These are phyloP conservation scores for Drosophila prolongata DNA, from an alignment of 2,888 invertebrate genomes.

Conservation along the genomic window DNA sequence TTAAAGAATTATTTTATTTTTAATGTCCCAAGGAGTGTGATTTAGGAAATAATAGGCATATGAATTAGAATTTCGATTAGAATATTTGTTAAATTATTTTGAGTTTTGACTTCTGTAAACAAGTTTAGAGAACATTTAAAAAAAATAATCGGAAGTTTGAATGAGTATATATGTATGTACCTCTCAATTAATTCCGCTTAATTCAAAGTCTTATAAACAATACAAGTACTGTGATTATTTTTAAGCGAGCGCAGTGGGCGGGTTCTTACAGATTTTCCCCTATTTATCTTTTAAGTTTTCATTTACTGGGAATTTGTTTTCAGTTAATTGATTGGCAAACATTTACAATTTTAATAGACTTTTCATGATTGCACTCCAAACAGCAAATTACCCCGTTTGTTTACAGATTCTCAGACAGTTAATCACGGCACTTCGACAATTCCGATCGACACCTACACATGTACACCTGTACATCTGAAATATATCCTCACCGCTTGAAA, in stretches of 20 bases:
- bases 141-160: too few relatives aligned
- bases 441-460: slow-evolving; percentile 8
- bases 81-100: too few relatives aligned
- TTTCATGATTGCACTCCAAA: slow-evolving; percentile 19
- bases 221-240: neutral
- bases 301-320: neutral
- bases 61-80: too few relatives aligned
- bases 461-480: slow-evolving; percentile 4
- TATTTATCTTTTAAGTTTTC: neutral
- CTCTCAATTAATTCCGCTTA: too few relatives aligned
- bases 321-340: slow-evolving; percentile 20
- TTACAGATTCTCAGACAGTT: slow-evolving; percentile 33
- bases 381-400: slow-evolving; percentile 26
- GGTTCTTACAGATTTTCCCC: neutral
- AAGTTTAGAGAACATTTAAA: too few relatives aligned
- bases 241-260: neutral
- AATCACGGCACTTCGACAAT: slow-evolving; percentile 22
- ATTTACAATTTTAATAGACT: slow-evolving; percentile 26
- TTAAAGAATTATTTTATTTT: too few relatives aligned
- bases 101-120: too few relatives aligned
- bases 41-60: too few relatives aligned
- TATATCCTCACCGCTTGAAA: slow-evolving; percentile 13
- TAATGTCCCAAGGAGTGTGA: too few relatives aligned
- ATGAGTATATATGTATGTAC: too few relatives aligned
- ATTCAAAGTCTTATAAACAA: too few relatives aligned